Evolutionary conservation across 2,888 invertebrate genomes (phyloP).

Genomic region (Eremobia ochroleuca): DNA sequence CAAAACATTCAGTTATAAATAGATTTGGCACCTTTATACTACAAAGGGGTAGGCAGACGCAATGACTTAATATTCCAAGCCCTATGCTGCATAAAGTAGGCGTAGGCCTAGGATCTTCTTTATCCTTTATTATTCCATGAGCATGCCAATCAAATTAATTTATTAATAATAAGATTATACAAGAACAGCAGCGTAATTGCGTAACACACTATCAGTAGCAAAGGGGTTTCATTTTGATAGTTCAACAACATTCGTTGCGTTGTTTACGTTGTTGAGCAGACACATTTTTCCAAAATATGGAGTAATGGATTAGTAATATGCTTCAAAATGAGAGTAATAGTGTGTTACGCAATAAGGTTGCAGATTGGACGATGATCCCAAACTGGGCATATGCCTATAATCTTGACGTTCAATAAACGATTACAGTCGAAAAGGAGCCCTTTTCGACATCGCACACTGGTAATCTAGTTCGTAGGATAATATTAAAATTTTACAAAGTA

Average conservation of each 20-base stretch:
- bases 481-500: background rate
- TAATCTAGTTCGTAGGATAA: background rate
- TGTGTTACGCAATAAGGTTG: no score
- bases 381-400: background rate
- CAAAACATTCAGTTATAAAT: background rate
- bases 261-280: no score
- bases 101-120: background rate
- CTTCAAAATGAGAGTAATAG: no score
- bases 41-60: no score
- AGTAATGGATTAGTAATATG: no score
- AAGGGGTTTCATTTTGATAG: no score
- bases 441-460: background rate
- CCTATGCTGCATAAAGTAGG: background rate
- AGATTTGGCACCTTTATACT: background rate
- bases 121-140: background rate
- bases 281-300: no score
- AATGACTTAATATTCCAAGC: background rate
- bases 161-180: background rate
- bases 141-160: background rate
- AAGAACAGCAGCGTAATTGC: no score
- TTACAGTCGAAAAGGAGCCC: background rate
- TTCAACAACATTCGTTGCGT: no score
- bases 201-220: no score
- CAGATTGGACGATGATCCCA: background rate
- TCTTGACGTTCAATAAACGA: background rate